Conservation (phyloP, 2,797 vertebrate genomes). For the Danio tinwini region DNA sequence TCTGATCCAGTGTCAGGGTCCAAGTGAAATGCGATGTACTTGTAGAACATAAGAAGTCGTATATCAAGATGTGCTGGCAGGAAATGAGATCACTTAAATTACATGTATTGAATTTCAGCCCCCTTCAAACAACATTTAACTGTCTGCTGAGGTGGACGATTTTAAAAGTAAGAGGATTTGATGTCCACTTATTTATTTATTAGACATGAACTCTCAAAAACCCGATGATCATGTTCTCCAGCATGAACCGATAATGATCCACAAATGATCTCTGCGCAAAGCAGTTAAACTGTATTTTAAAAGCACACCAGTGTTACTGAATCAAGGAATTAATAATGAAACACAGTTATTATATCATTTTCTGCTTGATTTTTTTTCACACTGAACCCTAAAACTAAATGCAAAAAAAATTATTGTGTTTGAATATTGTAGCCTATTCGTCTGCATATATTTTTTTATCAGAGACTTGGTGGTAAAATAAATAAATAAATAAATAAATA, state of each 20-base stretch:
- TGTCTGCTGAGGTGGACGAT: background rate
- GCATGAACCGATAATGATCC: background rate
- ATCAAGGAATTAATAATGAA: background rate
- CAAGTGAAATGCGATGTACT: slow-evolving; percentile 23
- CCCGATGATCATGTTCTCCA: background rate
- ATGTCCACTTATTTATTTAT: background rate
- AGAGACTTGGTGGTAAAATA: too few relatives aligned
- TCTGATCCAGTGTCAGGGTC: background rate
- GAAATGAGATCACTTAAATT: slow-evolving; percentile 4
- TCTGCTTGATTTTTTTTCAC: background rate
- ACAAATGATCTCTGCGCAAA: background rate
- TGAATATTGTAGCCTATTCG: too few relatives aligned
- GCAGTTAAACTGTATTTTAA: background rate
- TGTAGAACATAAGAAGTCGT: slow-evolving; percentile 7
- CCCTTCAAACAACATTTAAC: background rate
- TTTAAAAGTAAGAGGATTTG: background rate
- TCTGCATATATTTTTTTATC: too few relatives aligned
- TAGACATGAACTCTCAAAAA: background rate
- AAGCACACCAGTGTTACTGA: background rate
- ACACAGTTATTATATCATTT: background rate
- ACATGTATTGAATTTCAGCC: slow-evolving; percentile 5
- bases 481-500: too few relatives aligned
- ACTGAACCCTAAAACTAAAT: background rate
- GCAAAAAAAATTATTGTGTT: too few relatives aligned
- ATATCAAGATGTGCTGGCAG: slow-evolving; percentile 19